Conservation (phyloP, 2,797 vertebrate genomes). For the Falco cherrug region DNA sequence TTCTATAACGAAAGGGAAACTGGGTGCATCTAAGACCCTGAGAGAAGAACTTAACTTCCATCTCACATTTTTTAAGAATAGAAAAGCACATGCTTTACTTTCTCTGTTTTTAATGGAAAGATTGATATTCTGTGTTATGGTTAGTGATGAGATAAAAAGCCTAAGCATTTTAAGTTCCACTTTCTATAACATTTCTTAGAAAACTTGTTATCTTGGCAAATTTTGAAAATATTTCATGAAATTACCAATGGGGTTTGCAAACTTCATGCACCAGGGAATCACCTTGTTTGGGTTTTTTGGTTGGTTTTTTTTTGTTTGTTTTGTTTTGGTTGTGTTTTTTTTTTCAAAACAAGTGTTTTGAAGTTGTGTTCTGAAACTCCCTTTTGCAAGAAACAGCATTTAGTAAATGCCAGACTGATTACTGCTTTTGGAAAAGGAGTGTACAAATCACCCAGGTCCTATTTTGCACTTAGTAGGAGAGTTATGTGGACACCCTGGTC, state of each 20-base stretch:
- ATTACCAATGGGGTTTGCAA: neutral
- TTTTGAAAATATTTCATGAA: neutral
- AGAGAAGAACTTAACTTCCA: neutral
- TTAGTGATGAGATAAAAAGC: neutral
- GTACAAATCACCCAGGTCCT: neutral
- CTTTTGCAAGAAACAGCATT: neutral
- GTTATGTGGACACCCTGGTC: neutral
- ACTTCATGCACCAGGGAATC: neutral
- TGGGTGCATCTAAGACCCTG: neutral
- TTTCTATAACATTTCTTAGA: neutral
- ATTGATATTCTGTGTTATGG: neutral
- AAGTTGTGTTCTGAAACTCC: neutral
- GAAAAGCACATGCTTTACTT: neutral
- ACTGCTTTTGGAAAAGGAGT: neutral
- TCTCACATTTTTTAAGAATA: neutral
- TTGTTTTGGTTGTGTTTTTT: neutral
- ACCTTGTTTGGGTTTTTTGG: neutral
- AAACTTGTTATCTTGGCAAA: neutral
- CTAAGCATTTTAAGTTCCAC: neutral
- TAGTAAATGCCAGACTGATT: neutral
- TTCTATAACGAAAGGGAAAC: neutral
- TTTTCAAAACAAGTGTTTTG: neutral
- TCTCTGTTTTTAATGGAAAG: neutral
- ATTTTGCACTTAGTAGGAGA: neutral
- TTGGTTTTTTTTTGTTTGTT: too few relatives aligned